phyloP scores from a whole-genome alignment of 2,797 vertebrate genomes.

The Sciurus vulgaris region DNA sequence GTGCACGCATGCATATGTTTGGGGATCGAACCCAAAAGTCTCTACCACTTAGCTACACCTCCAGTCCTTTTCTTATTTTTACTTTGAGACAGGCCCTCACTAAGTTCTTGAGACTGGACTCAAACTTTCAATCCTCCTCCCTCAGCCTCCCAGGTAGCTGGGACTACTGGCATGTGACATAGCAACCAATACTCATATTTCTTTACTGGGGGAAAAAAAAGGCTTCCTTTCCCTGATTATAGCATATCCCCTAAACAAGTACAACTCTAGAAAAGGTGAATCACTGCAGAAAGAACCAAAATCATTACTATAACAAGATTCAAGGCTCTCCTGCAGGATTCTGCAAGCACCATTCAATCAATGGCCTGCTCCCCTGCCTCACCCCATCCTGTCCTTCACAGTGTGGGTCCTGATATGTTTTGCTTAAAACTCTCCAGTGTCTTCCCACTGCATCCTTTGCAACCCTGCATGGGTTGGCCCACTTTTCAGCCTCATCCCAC shows the following conservation, averaged over 20 bases:
- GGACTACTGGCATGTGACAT: too few species aligned
- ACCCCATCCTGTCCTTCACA: background rate
- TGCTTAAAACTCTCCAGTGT: background rate
- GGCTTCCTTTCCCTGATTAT: background rate
- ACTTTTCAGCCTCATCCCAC: background rate
- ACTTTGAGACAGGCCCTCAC: too few species aligned
- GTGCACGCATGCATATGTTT: too few species aligned
- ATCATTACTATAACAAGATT: too few species aligned
- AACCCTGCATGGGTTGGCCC: rapidly evolving
- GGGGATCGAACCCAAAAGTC: too few species aligned
- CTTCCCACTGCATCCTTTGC: background rate
- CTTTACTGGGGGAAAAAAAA: background rate
- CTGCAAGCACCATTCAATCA: background rate
- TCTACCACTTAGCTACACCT: too few species aligned
- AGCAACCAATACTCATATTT: background rate
- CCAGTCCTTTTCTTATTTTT: too few species aligned
- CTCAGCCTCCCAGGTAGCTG: too few species aligned
- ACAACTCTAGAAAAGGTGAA: background rate
- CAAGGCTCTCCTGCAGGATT: background rate
- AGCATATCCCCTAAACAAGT: background rate
- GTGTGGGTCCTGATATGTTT: rapidly evolving
- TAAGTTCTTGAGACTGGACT: too few species aligned
- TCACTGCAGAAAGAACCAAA: background rate
- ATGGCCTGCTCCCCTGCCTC: background rate
- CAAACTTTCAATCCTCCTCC: too few species aligned